Conservation (phyloP, 2,113 vertebrate species). For the Sorex fumeus region DNA sequence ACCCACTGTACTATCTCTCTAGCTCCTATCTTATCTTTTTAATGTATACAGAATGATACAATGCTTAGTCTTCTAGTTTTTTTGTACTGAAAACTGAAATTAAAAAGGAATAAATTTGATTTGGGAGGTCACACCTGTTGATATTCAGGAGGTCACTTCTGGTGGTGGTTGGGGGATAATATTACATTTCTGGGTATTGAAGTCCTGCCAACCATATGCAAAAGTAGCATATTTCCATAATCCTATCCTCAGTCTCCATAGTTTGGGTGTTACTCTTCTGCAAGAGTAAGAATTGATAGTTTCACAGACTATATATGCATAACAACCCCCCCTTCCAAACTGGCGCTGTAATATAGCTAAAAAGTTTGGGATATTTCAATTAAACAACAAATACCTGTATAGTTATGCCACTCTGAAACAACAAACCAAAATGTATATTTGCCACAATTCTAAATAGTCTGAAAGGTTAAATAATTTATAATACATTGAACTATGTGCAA, state of each 20-base stretch:
- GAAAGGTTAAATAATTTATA: not conserved
- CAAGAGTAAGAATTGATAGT: not conserved
- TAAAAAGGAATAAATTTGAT: too few relatives aligned
- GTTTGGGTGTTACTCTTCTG: not conserved
- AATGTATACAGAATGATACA: not conserved
- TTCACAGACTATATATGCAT: not conserved
- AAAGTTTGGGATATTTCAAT: not conserved
- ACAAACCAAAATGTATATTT: not conserved
- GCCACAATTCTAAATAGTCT: not conserved
- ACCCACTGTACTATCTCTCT: too few relatives aligned
- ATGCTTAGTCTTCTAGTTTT: not conserved
- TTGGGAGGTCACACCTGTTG: too few relatives aligned
- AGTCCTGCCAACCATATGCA: too few relatives aligned
- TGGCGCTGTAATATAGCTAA: not conserved
- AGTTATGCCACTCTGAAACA: not conserved
- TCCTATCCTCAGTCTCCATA: not conserved
- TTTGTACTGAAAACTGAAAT: not conserved
- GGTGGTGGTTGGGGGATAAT: too few relatives aligned
- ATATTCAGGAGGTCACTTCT: too few relatives aligned
- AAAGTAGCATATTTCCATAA: too few relatives aligned
- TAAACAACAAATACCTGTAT: not conserved
- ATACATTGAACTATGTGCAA: not conserved
- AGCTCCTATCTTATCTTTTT: too few relatives aligned
- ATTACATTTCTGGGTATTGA: too few relatives aligned
- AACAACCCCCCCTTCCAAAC: not conserved